A percentile compares a stretch with the other conserved stretches of the same genome.
These are phyloP conservation scores for Ochotona princeps DNA, from an alignment of 2,113 vertebrate genomes.

Conservation along the genomic window DNA sequence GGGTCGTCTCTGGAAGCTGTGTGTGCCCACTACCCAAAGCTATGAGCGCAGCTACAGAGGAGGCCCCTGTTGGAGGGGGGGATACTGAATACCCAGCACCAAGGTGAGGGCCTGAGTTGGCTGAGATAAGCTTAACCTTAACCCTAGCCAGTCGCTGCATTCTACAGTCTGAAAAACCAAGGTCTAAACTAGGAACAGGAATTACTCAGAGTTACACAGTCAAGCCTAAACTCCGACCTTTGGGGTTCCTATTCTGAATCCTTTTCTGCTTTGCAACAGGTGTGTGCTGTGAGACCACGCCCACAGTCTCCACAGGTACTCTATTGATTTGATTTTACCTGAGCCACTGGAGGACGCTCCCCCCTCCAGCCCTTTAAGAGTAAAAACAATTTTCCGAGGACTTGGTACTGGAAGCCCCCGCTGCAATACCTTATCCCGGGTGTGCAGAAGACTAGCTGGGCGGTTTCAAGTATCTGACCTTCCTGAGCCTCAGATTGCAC, in stretches of 20 bases:
- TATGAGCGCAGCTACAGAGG: background rate
- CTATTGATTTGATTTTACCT: background rate
- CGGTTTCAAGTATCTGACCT: background rate
- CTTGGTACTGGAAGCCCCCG: background rate
- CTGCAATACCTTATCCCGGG: background rate
- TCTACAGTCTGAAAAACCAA: slow-evolving; percentile 36
- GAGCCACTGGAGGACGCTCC: slow-evolving; percentile 10
- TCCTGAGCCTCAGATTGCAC: slow-evolving; percentile 51
- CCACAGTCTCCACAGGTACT: background rate
- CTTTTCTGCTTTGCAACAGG: background rate
- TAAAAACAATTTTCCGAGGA: slow-evolving; percentile 40
- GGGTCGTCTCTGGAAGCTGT: background rate
- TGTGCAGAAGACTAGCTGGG: background rate
- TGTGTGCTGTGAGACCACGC: background rate
- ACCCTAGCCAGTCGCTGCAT: background rate
- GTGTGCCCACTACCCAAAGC: background rate
- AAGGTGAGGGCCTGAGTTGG: background rate
- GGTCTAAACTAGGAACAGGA: background rate
- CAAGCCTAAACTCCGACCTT: slow-evolving; percentile 6
- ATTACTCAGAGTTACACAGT: background rate
- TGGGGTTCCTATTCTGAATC: background rate
- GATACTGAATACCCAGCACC: background rate
- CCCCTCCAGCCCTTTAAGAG: background rate
- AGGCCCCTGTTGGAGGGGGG: background rate
- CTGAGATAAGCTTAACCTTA: background rate